Base-by-base conservation (phyloP, 2,888 invertebrate genomes). In the Drosophila atroscutellata region DNA sequence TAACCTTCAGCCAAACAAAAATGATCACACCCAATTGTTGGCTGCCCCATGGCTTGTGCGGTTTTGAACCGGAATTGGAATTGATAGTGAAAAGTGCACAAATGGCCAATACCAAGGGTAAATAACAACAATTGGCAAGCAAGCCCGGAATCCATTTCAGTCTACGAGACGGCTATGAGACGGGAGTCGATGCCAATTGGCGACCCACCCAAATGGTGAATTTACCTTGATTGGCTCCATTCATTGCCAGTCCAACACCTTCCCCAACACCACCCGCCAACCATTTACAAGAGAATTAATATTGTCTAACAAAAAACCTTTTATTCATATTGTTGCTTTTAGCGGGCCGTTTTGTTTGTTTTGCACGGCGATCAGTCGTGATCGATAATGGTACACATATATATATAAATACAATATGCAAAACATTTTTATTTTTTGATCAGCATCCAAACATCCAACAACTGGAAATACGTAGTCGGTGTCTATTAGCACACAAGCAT, bases 331-430 rank as follows among this genome's bases (percentile, higher is more conserved):
- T 75, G 63, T 75, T 62, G 30, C 37, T 62, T 68, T 54, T 57
- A 68, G 32, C 51, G 15, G 28, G 32, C 37, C 51, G 52, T 63
- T 83, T 82, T 80, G 77, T 68, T 86, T 72, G 63, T 75, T 86
- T 86, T 72, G 67, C 58, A 69, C 56, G 26, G 60, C 52, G 89
- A 89, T 85, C 80, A 65, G 82, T 85, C 85, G 85, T 85, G 85
- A 89, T 85, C 89, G 85, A 85, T 89, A 86, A 80, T 70, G 62
- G 30, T 56, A 26, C 26, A n/a, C 2, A 24, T 24, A 24, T 2
- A 26, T 45, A 26, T 37, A 45, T 45, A 30, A 32, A 37, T 32
- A 32, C 20, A 42, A 20, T 26, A 9, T 20, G 8, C 24, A 54
- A 54, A 11, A 18, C 11, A 24, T 32, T 49, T 36, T 26, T 26